Evolutionary conservation across 2,797 vertebrate genomes (phyloP).

Genomic region (Acestrorhynchus altus): DNA sequence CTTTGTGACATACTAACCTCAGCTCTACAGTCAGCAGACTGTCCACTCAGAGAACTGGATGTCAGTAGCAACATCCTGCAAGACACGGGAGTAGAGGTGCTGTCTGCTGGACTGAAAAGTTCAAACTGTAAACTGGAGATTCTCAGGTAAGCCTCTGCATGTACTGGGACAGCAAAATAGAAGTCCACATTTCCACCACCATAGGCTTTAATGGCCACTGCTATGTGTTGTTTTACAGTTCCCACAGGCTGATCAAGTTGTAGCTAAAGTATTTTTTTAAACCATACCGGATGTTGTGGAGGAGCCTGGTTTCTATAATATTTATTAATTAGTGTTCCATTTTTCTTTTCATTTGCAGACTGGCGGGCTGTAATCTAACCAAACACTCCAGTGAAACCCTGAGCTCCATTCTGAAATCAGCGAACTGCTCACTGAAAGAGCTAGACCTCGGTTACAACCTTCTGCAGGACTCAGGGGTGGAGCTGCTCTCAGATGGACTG

Average conservation of each 20-base stretch:
- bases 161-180: too few relatives aligned
- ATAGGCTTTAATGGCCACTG: not conserved
- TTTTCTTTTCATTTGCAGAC: not conserved
- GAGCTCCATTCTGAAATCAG: not conserved
- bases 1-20: not conserved
- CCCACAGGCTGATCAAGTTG: too few relatives aligned
- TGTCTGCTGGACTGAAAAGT: constrained; percentile 20
- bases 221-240: not conserved
- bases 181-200: not conserved
- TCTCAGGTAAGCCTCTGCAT: constrained; percentile 12
- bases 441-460: constrained; percentile 1
- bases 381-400: constrained; percentile 3
- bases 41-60: constrained; percentile 27
- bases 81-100: constrained; percentile 1
- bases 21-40: constrained; percentile 35
- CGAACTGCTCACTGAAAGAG: not conserved
- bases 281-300: too few relatives aligned
- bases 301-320: not conserved
- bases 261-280: too few relatives aligned
- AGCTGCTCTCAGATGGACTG: constrained; percentile 1
- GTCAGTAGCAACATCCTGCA: constrained; percentile 24
- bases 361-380: constrained; percentile 3
- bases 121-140: constrained; percentile 23
- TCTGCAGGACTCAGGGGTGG: not conserved
- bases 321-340: not conserved